Conservation (phyloP, 2,888 invertebrate species). For the Teinopalpus imperialis region DNA sequence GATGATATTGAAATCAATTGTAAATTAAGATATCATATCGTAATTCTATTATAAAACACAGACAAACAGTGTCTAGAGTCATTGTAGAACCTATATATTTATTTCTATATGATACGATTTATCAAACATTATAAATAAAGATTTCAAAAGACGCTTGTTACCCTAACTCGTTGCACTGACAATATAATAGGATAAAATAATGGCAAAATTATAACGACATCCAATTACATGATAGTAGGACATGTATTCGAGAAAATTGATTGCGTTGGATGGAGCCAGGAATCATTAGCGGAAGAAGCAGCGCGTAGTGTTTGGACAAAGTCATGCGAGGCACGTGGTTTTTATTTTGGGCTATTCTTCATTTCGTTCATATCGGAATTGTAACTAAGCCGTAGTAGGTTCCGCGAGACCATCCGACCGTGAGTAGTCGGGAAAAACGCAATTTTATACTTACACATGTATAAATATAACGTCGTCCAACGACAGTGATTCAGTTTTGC, state of each 20-base stretch:
- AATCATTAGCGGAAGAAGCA: conserved; percentile 65
- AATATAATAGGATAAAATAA: conserved; percentile 49
- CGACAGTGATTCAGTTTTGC: conserved; percentile 75
- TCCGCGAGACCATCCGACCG: conserved; percentile 62
- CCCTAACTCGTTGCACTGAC: conserved; percentile 40
- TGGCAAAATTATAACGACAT: conserved; percentile 46
- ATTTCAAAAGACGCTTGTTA: conserved; percentile 25
- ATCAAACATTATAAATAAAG: conserved; percentile 24
- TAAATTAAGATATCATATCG: no score
- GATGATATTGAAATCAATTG: no score
- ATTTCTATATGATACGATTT: no score
- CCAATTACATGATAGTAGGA: conserved; percentile 49
- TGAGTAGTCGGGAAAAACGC: conserved; percentile 72
- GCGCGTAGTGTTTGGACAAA: conserved; percentile 47
- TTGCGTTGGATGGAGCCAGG: conserved; percentile 34
- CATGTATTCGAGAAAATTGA: conserved; percentile 49
- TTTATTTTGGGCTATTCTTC: conserved; percentile 55
- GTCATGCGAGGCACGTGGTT: conserved; percentile 43
- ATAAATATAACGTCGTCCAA: conserved; percentile 72
- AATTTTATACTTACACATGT: conserved; percentile 72
- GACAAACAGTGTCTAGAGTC: no score
- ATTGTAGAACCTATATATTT: no score
- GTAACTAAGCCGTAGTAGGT: conserved; percentile 46
- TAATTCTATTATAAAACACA: no score
- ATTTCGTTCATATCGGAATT: conserved; percentile 65